Percentiles rank a stretch among this genome's conserved stretches.
These are phyloP conservation scores for Leuciscus waleckii DNA, from an alignment of 2,797 vertebrate species.

Conservation along the genomic window DNA sequence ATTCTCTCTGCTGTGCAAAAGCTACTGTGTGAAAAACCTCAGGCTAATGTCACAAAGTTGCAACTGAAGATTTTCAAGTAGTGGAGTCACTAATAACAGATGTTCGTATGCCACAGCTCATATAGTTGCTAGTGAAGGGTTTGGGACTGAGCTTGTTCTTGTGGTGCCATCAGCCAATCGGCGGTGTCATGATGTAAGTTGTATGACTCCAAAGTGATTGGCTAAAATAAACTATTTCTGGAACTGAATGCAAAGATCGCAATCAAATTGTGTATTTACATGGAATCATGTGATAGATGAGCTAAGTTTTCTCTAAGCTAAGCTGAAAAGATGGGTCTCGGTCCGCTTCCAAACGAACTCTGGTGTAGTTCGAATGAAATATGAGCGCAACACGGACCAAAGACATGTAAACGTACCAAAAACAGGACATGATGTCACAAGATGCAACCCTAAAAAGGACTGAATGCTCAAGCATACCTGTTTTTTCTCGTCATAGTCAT, in stretches of 20 bases:
- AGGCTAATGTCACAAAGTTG: neutral
- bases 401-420: too few relatives aligned
- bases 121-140: neutral
- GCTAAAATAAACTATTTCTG: neutral
- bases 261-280: neutral
- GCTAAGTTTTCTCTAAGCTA: neutral
- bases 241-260: neutral
- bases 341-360: too few relatives aligned
- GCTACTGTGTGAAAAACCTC: neutral
- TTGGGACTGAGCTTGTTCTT: conserved; percentile 18
- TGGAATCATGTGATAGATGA: neutral
- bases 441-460: too few relatives aligned
- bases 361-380: too few relatives aligned
- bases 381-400: too few relatives aligned
- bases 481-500: too few relatives aligned
- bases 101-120: neutral
- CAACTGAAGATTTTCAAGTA: conserved; percentile 1
- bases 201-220: neutral
- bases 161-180: neutral
- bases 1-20: conserved; percentile 12
- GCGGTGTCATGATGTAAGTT: neutral
- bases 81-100: neutral
- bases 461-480: too few relatives aligned
- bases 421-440: too few relatives aligned
- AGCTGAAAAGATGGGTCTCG: too few relatives aligned